phyloP scores from a whole-genome alignment of 1,140 invertebrate species.

The Macrobrachium nipponense region DNA sequence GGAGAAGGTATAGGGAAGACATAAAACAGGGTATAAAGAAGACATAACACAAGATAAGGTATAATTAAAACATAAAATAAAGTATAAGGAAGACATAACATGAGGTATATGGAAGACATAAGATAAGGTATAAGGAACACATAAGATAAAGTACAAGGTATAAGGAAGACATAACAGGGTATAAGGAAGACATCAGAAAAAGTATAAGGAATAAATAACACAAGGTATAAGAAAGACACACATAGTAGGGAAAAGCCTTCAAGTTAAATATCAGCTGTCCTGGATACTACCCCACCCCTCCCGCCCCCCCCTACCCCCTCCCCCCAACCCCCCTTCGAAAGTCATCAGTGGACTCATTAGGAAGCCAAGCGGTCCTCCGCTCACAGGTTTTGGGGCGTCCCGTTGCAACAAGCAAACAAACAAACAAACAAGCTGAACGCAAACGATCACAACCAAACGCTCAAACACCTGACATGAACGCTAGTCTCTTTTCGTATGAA shows the following conservation, averaged over 20 bases:
- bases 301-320: not conserved
- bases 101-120: no score
- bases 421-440: conserved; percentile 29
- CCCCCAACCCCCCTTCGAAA: not conserved
- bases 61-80: no score
- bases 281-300: not conserved
- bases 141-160: no score
- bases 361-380: not conserved
- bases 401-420: conserved; percentile 16
- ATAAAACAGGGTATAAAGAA: no score
- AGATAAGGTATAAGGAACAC: no score
- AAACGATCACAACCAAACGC: conserved; percentile 2
- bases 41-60: no score
- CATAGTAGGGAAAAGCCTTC: not conserved
- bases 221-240: not conserved
- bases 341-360: conserved; percentile 50
- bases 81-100: no score
- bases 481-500: no score
- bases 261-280: not conserved
- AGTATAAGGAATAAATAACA: no score
- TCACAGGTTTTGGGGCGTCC: conserved; percentile 2
- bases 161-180: no score
- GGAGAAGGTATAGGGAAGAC: no score
- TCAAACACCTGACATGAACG: not conserved
- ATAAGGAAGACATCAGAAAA: no score